Conservation (phyloP, 2,797 vertebrate genomes). For the Aythya fuligula region DNA sequence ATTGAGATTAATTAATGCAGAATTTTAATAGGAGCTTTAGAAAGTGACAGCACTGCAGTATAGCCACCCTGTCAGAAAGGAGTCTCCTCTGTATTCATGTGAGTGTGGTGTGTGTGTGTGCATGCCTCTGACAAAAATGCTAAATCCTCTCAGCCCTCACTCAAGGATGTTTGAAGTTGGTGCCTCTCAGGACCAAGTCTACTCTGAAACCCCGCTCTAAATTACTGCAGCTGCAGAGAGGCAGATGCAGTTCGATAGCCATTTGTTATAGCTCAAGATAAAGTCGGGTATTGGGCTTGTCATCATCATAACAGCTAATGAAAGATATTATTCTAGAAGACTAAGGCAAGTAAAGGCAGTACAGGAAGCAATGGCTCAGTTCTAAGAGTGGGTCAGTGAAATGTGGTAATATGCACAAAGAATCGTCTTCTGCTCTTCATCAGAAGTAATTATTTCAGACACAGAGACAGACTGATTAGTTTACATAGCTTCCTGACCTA, state of each 20-base stretch:
- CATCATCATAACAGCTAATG: neutral
- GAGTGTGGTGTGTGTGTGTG: no score
- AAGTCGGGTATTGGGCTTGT: neutral
- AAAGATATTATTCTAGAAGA: neutral
- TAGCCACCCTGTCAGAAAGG: neutral
- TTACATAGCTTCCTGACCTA: neutral
- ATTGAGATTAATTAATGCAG: neutral
- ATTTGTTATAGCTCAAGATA: neutral
- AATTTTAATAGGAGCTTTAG: neutral
- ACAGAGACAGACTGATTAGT: neutral
- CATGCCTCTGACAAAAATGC: neutral
- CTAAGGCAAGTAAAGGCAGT: neutral
- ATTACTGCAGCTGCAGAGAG: neutral
- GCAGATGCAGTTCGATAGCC: neutral
- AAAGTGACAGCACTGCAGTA: neutral
- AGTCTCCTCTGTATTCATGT: fast-evolving
- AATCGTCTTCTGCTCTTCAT: neutral
- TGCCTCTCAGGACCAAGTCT: neutral
- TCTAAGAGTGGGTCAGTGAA: neutral
- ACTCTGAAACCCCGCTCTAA: neutral
- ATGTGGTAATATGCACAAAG: neutral
- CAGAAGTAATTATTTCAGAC: conserved; percentile 34
- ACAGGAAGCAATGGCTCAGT: neutral
- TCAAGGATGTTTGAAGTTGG: neutral
- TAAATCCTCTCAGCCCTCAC: neutral